Percentiles rank a stretch among this genome's conserved stretches.
Conservation (phyloP, 2,888 invertebrate genomes). For the Rhingia rostrata region DNA sequence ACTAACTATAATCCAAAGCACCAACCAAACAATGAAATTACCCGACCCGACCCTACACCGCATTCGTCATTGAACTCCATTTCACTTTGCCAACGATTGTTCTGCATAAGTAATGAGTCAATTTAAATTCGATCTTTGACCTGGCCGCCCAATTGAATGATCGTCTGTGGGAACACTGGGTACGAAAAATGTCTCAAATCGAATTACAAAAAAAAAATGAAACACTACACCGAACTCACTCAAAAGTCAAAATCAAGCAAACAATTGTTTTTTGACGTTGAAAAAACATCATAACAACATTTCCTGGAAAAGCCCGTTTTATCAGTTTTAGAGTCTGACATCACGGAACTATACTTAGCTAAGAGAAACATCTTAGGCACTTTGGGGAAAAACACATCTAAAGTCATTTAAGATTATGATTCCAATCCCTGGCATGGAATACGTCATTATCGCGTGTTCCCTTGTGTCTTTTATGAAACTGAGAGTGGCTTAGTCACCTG, state of each 20-base stretch:
- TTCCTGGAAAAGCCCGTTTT: slow-evolving; percentile 3
- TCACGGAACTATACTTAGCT: too few relatives aligned
- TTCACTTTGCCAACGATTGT: slow-evolving; percentile 46
- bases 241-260: too few relatives aligned
- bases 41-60: slow-evolving; percentile 5
- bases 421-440: not conserved
- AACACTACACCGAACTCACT: slow-evolving; percentile 28
- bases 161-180: slow-evolving; percentile 45
- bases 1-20: too few relatives aligned
- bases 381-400: too few relatives aligned
- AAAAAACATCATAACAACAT: not conserved
- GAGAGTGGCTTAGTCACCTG: slow-evolving; percentile 26
- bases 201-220: slow-evolving; percentile 12
- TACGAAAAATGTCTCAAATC: slow-evolving; percentile 35
- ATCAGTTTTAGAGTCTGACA: slow-evolving; percentile 2
- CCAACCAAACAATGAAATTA: slow-evolving; percentile 8
- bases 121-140: slow-evolving; percentile 76
- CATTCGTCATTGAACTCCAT: slow-evolving; percentile 53
- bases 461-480: slow-evolving; percentile 3
- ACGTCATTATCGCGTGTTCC: not conserved
- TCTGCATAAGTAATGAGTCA: slow-evolving; percentile 76
- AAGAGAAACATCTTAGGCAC: too few relatives aligned
- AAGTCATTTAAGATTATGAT: too few relatives aligned
- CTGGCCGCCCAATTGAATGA: slow-evolving; percentile 34
- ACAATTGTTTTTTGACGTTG: not conserved